phyloP scores from a whole-genome alignment of 2,888 invertebrate genomes.

The Onthophagus sagittarius region DNA sequence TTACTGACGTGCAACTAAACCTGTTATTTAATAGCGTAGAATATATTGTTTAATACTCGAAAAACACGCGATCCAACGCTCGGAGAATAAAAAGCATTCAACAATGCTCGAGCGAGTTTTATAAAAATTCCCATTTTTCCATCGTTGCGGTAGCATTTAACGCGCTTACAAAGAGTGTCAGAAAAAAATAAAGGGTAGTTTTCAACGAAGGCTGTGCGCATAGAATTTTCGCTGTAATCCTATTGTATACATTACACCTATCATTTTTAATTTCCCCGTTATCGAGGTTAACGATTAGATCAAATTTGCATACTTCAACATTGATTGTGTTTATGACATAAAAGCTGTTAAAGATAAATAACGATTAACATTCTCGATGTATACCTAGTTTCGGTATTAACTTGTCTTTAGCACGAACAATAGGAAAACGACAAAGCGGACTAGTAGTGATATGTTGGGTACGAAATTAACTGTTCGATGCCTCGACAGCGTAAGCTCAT shows the following conservation, averaged over 20 bases:
- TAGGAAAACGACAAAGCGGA: not conserved
- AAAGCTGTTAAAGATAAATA: not conserved
- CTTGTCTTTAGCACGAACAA: not conserved
- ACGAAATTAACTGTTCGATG: not conserved
- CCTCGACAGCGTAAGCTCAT: not conserved
- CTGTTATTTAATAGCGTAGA: not conserved
- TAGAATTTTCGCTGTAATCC: not conserved
- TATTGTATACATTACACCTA: not conserved
- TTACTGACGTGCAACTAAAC: not conserved
- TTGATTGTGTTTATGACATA: too few relatives aligned
- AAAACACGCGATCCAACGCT: not conserved
- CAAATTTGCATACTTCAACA: too few relatives aligned
- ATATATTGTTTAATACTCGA: not conserved
- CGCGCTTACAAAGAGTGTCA: not conserved
- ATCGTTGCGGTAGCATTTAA: not conserved
- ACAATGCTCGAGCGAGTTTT: not conserved
- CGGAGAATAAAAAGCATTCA: not conserved
- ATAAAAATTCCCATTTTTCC: not conserved
- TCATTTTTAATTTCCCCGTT: too few relatives aligned
- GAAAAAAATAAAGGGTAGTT: not conserved
- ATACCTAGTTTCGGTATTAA: not conserved
- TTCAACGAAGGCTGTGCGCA: conserved; percentile 3
- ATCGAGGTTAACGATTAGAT: too few relatives aligned
- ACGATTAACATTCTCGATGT: not conserved
- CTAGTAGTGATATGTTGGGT: not conserved